A percentile compares a stretch with the other conserved stretches of the same genome.
Evolutionary conservation across 1,140 invertebrate genomes (phyloP).

Genomic region (Carcinoscorpius rotundicauda): DNA sequence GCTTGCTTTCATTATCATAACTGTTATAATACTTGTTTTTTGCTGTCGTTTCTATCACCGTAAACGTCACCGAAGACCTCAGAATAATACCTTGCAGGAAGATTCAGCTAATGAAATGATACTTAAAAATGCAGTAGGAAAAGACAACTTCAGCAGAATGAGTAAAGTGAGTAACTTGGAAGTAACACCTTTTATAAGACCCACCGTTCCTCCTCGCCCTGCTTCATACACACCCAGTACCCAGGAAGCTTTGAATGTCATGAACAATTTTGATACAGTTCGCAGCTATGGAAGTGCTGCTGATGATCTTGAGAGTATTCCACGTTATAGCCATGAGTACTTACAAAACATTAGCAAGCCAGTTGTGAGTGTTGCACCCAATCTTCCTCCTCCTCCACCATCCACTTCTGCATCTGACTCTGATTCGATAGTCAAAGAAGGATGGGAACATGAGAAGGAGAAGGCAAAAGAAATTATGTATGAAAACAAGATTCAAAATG

Average conservation of each 20-base stretch:
- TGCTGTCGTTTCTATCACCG: conserved; percentile 27
- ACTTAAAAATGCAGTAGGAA: conserved; percentile 33
- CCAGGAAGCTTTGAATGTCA: conserved; percentile 46
- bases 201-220: conserved; percentile 54
- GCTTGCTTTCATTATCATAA: conserved; percentile 39
- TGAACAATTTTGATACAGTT: conserved; percentile 83
- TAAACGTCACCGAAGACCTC: conserved; percentile 30
- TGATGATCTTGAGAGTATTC: conserved; percentile 80
- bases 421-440: conserved; percentile 53
- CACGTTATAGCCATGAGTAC: conserved; percentile 38
- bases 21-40: conserved; percentile 32
- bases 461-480: conserved; percentile 30
- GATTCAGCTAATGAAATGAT: conserved; percentile 33
- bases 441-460: conserved; percentile 45
- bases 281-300: conserved; percentile 84
- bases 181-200: conserved; percentile 34
- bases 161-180: conserved; percentile 78
- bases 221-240: conserved; percentile 70
- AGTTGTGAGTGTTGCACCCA: conserved; percentile 31
- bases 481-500: conserved; percentile 70
- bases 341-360: conserved; percentile 37
- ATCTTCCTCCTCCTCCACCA: conserved; percentile 37
- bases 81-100: conserved; percentile 42
- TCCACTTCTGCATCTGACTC: conserved; percentile 43
- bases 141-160: conserved; percentile 17